Conservation (phyloP, 1,140 invertebrate species). For the Galleria mellonella region DNA sequence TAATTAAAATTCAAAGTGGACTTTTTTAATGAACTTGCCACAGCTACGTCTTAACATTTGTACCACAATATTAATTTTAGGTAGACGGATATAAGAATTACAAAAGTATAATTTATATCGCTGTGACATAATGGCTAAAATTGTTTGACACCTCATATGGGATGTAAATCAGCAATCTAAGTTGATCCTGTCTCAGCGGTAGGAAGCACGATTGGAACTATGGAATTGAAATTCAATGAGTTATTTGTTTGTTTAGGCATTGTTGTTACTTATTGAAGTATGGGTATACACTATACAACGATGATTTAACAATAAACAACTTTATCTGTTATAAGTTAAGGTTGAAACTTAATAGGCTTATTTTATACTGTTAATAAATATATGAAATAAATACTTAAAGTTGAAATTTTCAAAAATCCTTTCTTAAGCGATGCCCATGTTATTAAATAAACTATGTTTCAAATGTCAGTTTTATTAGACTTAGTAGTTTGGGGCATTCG, state of each 20-base stretch:
- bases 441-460: too few species aligned
- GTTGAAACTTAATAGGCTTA: too few species aligned
- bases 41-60: not conserved
- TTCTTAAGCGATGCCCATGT: too few species aligned
- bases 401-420: too few species aligned
- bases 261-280: not conserved
- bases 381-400: too few species aligned
- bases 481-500: too few species aligned
- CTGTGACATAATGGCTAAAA: constrained; percentile 14
- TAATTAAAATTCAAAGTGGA: too few species aligned
- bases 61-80: constrained; percentile 20
- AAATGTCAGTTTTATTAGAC: too few species aligned
- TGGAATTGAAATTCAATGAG: constrained; percentile 12
- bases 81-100: constrained; percentile 12
- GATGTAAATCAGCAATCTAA: constrained; percentile 25
- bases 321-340: too few species aligned
- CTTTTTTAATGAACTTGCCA: too few species aligned
- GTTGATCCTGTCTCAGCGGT: constrained; percentile 30
- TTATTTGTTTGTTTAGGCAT: constrained; percentile 6
- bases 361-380: too few species aligned
- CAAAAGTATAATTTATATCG: constrained; percentile 9
- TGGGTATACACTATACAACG: not conserved
- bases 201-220: constrained; percentile 28
- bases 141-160: constrained; percentile 6
- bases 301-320: too few species aligned